phyloP scores from a whole-genome alignment of 2,113 vertebrate species.

The Corynorhinus townsendii region DNA sequence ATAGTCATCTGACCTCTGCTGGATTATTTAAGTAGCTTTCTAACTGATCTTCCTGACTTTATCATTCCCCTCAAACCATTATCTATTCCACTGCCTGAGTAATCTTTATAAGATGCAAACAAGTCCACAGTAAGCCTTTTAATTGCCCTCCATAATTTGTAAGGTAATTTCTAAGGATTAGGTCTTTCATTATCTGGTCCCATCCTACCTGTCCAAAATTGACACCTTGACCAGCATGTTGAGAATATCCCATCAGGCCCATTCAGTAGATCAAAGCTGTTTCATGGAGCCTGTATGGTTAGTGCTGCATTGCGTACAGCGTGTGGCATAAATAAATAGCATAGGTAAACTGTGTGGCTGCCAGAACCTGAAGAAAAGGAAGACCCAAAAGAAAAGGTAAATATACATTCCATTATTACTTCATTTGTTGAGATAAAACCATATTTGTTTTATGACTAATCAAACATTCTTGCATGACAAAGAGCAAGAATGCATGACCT shows the following conservation, averaged over 20 bases:
- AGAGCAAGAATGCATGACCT: neutral
- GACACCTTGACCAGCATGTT: neutral
- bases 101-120: neutral
- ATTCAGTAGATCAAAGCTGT: neutral
- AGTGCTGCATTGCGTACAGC: fast-evolving
- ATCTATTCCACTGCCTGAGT: neutral
- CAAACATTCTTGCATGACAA: neutral
- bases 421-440: neutral
- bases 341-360: neutral
- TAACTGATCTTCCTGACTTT: neutral
- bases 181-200: neutral
- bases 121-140: neutral
- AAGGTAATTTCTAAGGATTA: neutral
- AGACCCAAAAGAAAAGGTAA: neutral
- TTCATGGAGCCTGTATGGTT: no score
- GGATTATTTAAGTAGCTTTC: neutral
- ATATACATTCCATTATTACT: neutral
- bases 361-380: neutral
- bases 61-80: neutral
- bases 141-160: neutral
- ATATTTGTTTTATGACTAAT: neutral
- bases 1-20: neutral
- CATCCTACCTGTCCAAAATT: neutral
- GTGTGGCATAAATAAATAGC: neutral
- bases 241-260: neutral